A percentile compares a stretch with the other conserved stretches of the same genome.
These are phyloP conservation scores for Rhopalosiphum padi DNA, from an alignment of 1,140 invertebrate genomes.

Conservation along the genomic window DNA sequence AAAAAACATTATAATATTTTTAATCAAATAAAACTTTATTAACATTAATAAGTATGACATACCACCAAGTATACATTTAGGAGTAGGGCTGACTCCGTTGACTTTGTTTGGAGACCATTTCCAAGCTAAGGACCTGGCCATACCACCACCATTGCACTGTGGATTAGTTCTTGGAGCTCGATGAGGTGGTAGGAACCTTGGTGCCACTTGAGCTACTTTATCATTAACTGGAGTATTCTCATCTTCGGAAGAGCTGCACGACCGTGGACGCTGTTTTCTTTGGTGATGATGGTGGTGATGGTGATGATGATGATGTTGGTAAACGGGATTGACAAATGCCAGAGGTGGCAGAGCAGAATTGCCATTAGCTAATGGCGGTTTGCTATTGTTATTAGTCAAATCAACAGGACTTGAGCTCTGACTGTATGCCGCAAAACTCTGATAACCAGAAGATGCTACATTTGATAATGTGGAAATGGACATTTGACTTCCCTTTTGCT, in stretches of 20 bases:
- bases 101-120: conserved; percentile 50
- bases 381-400: conserved; percentile 64
- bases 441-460: conserved; percentile 87
- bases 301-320: conserved; percentile 66
- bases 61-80: conserved; percentile 28
- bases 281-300: conserved; percentile 67
- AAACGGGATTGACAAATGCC: conserved; percentile 87
- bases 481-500: conserved; percentile 74
- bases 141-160: conserved; percentile 59
- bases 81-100: conserved; percentile 35
- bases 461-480: conserved; percentile 83
- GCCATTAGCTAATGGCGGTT: conserved; percentile 37
- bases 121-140: conserved; percentile 58
- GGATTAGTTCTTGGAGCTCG: conserved; percentile 62
- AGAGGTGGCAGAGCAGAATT: conserved; percentile 68
- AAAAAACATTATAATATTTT: neutral
- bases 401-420: conserved; percentile 90
- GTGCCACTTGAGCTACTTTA: conserved; percentile 61
- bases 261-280: conserved; percentile 60
- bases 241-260: conserved; percentile 63
- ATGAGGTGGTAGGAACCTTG: conserved; percentile 60
- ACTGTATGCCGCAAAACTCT: conserved; percentile 88
- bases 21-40: neutral
- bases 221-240: conserved; percentile 59
- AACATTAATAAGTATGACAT: neutral